Conservation (phyloP, 2,113 vertebrate genomes). For the Dendropsophus ebraccatus region DNA sequence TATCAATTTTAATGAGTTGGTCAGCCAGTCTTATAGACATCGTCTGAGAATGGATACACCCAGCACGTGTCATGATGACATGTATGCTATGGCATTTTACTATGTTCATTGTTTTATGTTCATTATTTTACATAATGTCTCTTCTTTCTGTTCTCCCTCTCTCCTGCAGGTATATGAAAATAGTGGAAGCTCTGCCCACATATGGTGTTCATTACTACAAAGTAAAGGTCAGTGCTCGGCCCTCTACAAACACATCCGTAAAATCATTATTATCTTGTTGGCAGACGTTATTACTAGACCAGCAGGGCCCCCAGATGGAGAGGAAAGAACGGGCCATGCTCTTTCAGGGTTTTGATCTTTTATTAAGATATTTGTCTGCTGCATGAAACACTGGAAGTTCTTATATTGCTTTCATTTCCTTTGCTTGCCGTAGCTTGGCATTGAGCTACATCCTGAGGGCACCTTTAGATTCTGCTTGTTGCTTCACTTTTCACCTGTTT, state of each 20-base stretch:
- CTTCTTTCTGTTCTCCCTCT: neutral
- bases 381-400: neutral
- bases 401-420: constrained; percentile 41
- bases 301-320: neutral
- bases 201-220: constrained; percentile 98
- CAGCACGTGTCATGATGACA: neutral
- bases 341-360: constrained; percentile 8
- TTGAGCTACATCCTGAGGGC: constrained; percentile 13
- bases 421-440: neutral
- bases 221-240: constrained; percentile 87
- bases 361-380: constrained; percentile 31
- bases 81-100: neutral
- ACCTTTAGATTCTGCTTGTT: neutral
- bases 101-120: neutral
- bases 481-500: neutral
- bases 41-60: neutral
- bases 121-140: neutral
- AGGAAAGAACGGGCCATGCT: neutral
- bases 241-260: constrained; percentile 24
- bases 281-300: neutral
- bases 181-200: constrained; percentile 92
- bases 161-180: constrained; percentile 88
- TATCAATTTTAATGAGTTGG: neutral
- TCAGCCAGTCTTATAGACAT: neutral
- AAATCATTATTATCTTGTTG: neutral